Base-by-base conservation (phyloP, 2,113 vertebrate species). In the Paedocypris sp. region DNA sequence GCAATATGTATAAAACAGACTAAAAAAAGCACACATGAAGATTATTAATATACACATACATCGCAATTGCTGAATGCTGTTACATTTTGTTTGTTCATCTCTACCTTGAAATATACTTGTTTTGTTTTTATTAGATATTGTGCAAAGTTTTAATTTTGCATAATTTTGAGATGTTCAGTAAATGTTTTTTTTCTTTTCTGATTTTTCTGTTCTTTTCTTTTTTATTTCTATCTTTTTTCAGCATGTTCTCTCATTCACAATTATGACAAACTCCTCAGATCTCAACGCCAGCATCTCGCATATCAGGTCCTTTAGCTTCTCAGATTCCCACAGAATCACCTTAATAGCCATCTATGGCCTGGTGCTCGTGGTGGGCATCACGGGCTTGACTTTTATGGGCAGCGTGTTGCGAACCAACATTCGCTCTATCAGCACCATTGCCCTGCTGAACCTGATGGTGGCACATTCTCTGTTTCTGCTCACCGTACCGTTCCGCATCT, bases 401-500 rank as follows among this genome's bases (percentile, higher is more conserved):
- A 82, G 83, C 42, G 67, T 85, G 11, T 66, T 97, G 29, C 90
- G 86, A 74, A 89, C 87, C 73, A 88, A 81, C 74, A 71, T 82
- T 1, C 72, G 78, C 1, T 93, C 94, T 0, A 75, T 88, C 73
- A 96, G 82, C 22, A 91, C 89, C 1, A 85, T 87, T 0, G 85
- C 87, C 0, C 79, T 94, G 1, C 36, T 91, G 43, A 97, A 97
- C 78, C 80, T 98, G 36, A 85, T 94, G 0, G 77, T 89, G 8
- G 68, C 89, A 4, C 94, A 98, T 60, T 70, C 85, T 5, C 18
- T 92, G 12, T 91, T 94, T 19, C 82, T 98, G 6, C 15, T 90
- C 67, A 94, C 90, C 0, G 76, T 97, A 33, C 94, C 94, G 1
- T 97, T 98, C 64, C 85, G 92, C 43, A 74, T 97, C 49, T 68